phyloP scores from a whole-genome alignment of 2,888 invertebrate genomes.

The Drosophila infuscata region DNA sequence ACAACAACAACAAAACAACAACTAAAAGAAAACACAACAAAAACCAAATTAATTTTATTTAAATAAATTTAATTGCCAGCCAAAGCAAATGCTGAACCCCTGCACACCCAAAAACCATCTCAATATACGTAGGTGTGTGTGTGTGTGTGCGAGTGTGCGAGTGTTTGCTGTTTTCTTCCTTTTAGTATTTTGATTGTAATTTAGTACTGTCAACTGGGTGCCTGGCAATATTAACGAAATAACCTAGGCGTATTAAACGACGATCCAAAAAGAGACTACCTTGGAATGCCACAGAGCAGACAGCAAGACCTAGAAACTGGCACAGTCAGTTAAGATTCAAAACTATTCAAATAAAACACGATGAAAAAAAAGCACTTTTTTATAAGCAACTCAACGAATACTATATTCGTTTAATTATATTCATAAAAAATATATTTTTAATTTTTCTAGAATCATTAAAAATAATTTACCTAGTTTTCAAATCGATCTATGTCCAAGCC shows the following conservation, averaged over 20 bases:
- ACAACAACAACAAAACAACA: conserved; percentile 4
- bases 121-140: conserved; percentile 6
- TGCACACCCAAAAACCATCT: conserved; percentile 26
- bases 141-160: conserved; percentile 22
- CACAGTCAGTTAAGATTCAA: neutral
- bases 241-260: conserved; percentile 44
- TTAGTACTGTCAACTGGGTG: conserved; percentile 68
- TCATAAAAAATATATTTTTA: neutral
- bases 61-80: conserved; percentile 82
- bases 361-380: neutral
- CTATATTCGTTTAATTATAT: neutral
- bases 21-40: conserved; percentile 24
- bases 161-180: conserved; percentile 43
- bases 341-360: neutral
- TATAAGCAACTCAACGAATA: neutral
- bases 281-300: conserved; percentile 42
- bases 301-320: neutral
- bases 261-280: conserved; percentile 49
- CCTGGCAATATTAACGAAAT: conserved; percentile 50
- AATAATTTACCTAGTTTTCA: neutral
- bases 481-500: neutral
- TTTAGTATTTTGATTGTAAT: conserved; percentile 64
- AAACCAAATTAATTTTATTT: conserved; percentile 74
- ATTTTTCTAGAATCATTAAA: neutral
- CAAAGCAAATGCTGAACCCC: conserved; percentile 53